A percentile compares a stretch with the other conserved stretches of the same genome.
Evolutionary conservation across 2,797 vertebrate species (phyloP).

Genomic region (Halcyon smyrnensis): DNA sequence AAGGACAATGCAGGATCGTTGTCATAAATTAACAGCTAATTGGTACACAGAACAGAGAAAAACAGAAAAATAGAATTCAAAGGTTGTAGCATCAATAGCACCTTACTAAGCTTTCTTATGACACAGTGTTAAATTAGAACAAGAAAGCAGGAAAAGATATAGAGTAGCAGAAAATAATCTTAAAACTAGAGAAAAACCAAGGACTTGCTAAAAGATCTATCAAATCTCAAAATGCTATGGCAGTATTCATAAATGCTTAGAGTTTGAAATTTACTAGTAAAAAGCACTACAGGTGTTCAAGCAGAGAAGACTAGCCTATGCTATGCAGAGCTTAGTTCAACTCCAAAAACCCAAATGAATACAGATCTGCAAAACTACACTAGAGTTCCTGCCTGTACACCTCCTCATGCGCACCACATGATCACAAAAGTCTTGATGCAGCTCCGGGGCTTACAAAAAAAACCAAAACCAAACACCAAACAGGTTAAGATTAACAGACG

Average conservation of each 20-base stretch:
- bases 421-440: not conserved
- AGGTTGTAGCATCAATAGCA: not conserved
- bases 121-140: not conserved
- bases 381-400: not conserved
- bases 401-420: not conserved
- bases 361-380: not conserved
- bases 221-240: not conserved
- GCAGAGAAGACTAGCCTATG: not conserved
- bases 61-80: not conserved
- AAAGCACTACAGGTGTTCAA: not conserved
- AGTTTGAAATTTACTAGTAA: not conserved
- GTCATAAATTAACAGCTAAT: not conserved
- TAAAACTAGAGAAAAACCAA: not conserved
- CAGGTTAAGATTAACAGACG: not conserved
- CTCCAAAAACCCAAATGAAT: not conserved
- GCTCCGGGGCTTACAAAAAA: accelerated
- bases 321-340: not conserved
- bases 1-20: not conserved
- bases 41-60: not conserved
- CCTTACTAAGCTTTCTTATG: not conserved
- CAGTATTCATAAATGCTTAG: not conserved
- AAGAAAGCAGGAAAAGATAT: not conserved
- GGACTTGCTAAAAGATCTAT: not conserved
- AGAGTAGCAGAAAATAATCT: not conserved
- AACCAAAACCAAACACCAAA: too few relatives aligned